Evolutionary conservation across 2,797 vertebrate species (phyloP).

Genomic region (Eurystomus glaucurus): DNA sequence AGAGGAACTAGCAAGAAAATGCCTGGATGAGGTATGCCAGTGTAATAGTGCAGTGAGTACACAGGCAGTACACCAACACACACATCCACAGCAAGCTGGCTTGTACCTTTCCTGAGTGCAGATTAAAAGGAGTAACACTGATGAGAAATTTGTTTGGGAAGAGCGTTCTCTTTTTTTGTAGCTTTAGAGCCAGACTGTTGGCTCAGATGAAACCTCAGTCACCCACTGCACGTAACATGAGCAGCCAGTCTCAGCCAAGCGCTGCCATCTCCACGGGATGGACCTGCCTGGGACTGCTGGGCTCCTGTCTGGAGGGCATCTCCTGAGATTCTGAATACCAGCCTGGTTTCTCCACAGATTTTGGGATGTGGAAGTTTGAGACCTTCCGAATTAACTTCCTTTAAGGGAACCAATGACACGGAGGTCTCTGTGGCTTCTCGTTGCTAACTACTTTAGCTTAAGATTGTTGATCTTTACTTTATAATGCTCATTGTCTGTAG

Average conservation of each 20-base stretch:
- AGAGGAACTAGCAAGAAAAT: neutral
- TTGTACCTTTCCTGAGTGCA: neutral
- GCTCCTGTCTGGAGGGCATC: neutral
- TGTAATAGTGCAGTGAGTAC: neutral
- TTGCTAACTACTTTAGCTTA: neutral
- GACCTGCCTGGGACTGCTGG: neutral
- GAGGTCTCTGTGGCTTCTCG: neutral
- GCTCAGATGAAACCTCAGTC: neutral
- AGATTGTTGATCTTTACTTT: neutral
- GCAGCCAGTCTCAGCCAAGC: accelerated
- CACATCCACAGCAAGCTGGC: neutral
- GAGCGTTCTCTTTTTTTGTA: accelerated
- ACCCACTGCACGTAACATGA: accelerated
- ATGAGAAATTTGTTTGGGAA: neutral
- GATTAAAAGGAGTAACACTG: neutral
- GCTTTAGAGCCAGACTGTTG: too few species aligned
- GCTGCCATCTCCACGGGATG: neutral
- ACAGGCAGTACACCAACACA: too few species aligned
- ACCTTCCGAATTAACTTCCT: neutral
- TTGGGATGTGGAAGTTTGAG: neutral
- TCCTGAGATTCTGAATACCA: too few species aligned
- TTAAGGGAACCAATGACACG: neutral
- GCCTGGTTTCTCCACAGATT: neutral
- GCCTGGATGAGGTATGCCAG: neutral
- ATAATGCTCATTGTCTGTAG: neutral